Conservation (phyloP, 2,797 vertebrate genomes). For the Coregonus ussuriensis region DNA sequence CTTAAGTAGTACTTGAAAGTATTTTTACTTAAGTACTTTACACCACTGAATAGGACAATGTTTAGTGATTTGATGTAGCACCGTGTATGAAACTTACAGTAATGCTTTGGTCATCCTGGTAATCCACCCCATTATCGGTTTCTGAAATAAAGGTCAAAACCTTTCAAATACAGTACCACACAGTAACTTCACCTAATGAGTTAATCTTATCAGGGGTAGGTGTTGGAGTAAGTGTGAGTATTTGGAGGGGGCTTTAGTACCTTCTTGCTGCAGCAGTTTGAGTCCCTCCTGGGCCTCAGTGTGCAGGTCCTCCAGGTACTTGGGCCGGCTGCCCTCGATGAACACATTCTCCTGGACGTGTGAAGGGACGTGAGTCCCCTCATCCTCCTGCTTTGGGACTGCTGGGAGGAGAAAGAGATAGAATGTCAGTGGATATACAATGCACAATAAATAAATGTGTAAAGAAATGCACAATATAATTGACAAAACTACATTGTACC, state of each 20-base stretch:
- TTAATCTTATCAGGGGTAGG: background rate
- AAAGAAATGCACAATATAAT: background rate
- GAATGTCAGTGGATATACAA: slow-evolving; percentile 41
- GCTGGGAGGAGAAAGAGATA: slow-evolving; percentile 63
- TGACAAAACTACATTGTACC: background rate
- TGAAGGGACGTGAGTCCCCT: slow-evolving; percentile 67
- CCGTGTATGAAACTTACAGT: slow-evolving; percentile 76
- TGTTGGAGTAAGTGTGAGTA: background rate
- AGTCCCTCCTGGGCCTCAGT: slow-evolving; percentile 89
- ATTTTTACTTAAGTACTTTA: too few species aligned
- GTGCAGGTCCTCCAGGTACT: slow-evolving; percentile 91
- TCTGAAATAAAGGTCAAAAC: slow-evolving; percentile 73
- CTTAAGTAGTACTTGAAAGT: too few species aligned
- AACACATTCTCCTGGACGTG: slow-evolving; percentile 90
- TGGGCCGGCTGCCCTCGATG: slow-evolving; percentile 82
- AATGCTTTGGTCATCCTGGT: slow-evolving; percentile 84
- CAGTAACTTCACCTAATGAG: background rate
- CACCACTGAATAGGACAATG: background rate
- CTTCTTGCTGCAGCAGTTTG: slow-evolving; percentile 90
- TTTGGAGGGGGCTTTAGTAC: slow-evolving; percentile 61
- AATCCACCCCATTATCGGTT: slow-evolving; percentile 81
- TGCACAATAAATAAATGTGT: background rate
- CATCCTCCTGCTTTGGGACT: slow-evolving; percentile 69
- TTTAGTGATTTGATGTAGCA: background rate
- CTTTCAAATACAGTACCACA: background rate